Percentiles rank a stretch among this genome's conserved stretches.
phyloP scores from a whole-genome alignment of 1,140 invertebrate species.

The Scylla paramamosain region DNA sequence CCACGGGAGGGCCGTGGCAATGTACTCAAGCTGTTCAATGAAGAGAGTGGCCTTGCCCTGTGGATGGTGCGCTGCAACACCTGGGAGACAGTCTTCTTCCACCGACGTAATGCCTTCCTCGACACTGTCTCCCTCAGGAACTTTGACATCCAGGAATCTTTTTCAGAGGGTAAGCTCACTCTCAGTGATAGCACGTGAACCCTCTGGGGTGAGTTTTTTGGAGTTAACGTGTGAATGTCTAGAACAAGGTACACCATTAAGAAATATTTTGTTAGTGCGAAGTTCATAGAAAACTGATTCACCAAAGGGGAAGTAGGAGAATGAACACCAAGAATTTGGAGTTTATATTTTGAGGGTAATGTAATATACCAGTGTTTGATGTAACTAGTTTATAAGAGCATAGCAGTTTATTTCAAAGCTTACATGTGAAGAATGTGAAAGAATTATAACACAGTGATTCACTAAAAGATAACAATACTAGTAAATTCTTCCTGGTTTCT shows the following conservation, averaged over 20 bases:
- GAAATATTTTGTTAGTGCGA: not conserved
- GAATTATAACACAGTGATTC: too few species aligned
- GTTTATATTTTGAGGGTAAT: too few species aligned
- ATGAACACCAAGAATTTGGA: too few species aligned
- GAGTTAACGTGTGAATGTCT: not conserved
- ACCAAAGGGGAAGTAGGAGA: too few species aligned
- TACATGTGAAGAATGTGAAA: too few species aligned
- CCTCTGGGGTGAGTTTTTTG: not conserved
- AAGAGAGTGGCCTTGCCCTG: conserved; percentile 73
- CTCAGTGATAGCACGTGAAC: not conserved
- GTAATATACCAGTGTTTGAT: too few species aligned
- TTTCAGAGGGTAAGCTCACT: conserved; percentile 65
- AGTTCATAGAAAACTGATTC: too few species aligned
- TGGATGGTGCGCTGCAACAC: conserved; percentile 76
- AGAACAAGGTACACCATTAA: not conserved
- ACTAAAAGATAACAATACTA: too few species aligned
- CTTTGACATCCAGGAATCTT: conserved; percentile 75
- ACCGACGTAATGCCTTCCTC: conserved; percentile 66
- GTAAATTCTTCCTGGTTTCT: not conserved
- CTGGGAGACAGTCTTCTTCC: conserved; percentile 77
- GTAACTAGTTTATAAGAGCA: too few species aligned
- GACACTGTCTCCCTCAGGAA: conserved; percentile 68
- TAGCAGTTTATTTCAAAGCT: too few species aligned
- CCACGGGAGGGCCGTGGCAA: conserved; percentile 62
- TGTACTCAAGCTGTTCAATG: conserved; percentile 69